These are phyloP conservation scores for Ophonus ardosiacus DNA, from an alignment of 2,888 invertebrate genomes.

Conservation along the genomic window DNA sequence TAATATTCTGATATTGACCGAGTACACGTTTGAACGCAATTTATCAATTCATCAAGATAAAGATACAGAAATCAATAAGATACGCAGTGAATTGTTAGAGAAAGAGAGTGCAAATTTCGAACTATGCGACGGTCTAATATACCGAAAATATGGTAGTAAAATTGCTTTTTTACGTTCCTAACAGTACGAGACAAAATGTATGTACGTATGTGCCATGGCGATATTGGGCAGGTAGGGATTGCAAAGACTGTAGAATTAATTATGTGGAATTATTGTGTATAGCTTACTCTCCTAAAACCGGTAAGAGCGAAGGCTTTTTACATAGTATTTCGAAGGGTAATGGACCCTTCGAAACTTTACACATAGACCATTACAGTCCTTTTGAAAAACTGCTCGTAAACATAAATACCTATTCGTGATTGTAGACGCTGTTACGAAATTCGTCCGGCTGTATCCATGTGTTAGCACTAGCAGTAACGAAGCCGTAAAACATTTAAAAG, in stretches of 20 bases:
- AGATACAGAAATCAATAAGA: background rate
- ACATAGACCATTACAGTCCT: no score
- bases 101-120: background rate
- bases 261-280: conserved; percentile 64
- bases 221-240: conserved; percentile 64
- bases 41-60: background rate
- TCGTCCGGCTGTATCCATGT: no score
- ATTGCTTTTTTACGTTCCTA: background rate
- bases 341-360: conserved; percentile 56
- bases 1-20: background rate
- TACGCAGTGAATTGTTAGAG: background rate
- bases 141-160: background rate
- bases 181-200: background rate
- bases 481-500: no score
- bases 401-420: no score
- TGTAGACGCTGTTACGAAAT: no score
- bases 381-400: no score
- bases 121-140: background rate
- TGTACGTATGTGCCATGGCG: conserved; percentile 65
- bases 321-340: conserved; percentile 65
- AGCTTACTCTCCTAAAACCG: conserved; percentile 48
- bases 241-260: conserved; percentile 65
- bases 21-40: background rate
- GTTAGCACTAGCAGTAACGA: no score
- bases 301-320: conserved; percentile 62